Conservation (phyloP, 2,797 vertebrate species). For the Helarctos malayanus region DNA sequence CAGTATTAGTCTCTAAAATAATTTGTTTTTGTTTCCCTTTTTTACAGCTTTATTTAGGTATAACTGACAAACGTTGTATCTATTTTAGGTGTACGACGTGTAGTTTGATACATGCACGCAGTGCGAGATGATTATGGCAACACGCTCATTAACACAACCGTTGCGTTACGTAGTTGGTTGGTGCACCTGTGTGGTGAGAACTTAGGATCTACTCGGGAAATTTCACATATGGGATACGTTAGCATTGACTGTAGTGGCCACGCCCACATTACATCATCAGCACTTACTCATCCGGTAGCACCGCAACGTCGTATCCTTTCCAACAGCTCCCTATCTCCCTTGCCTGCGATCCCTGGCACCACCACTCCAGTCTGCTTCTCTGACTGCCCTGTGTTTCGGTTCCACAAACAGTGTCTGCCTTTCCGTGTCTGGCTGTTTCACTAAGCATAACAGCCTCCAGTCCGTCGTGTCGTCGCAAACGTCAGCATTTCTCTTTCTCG, state of each 20-base stretch:
- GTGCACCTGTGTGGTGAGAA: too few species aligned
- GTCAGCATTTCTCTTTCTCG: background rate
- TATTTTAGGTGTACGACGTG: background rate
- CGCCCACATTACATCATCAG: background rate
- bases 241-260: accelerated
- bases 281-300: accelerated
- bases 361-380: background rate
- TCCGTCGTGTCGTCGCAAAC: accelerated
- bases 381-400: accelerated
- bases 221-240: accelerated
- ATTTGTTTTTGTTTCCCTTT: background rate
- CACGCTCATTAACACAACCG: background rate
- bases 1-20: background rate
- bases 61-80: background rate
- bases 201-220: background rate
- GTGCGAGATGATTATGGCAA: background rate
- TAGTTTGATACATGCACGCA: background rate
- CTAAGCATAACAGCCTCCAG: background rate
- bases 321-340: background rate
- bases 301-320: too few species aligned
- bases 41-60: background rate
- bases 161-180: too few species aligned
- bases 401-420: background rate
- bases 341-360: background rate
- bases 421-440: background rate